Evolutionary conservation across 2,888 invertebrate species (phyloP).

Genomic region (Balanococcus diminutus): DNA sequence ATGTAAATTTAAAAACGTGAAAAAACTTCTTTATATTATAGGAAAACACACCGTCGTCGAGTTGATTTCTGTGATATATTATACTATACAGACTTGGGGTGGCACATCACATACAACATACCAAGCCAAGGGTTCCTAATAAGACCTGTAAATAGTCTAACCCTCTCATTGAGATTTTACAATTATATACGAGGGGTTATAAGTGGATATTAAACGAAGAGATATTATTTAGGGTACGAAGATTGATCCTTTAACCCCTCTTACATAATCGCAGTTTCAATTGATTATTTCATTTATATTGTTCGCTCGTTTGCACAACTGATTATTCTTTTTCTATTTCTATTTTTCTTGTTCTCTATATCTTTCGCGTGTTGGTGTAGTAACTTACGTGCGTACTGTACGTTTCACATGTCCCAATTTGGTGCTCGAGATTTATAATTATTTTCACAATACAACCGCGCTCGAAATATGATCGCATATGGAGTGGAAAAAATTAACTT

Average conservation of each 20-base stretch:
- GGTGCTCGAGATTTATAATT: conserved; percentile 19
- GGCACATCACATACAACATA: neutral
- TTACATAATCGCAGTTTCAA: conserved; percentile 47
- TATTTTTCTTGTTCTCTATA: neutral
- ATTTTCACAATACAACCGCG: neutral
- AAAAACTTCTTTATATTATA: neutral
- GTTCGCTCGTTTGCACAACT: conserved; percentile 47
- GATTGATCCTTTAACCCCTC: conserved; percentile 50
- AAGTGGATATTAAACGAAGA: conserved; percentile 53
- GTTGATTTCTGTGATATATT: conserved; percentile 21
- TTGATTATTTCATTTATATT: conserved; percentile 49
- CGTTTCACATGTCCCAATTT: conserved; percentile 21
- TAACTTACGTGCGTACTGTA: too few species aligned
- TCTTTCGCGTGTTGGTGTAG: neutral
- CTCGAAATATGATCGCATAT: too few species aligned
- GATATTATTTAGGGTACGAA: conserved; percentile 50
- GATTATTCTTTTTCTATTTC: conserved; percentile 42
- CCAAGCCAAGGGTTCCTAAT: conserved; percentile 45
- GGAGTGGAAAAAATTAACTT: too few species aligned
- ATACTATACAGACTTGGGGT: neutral
- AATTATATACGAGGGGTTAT: conserved; percentile 42
- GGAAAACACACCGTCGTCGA: conserved; percentile 7
- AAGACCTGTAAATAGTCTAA: conserved; percentile 51
- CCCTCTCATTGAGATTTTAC: conserved; percentile 52
- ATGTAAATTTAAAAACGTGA: neutral